phyloP scores from a whole-genome alignment of 2,113 vertebrate species.

The Peromyscus polionotus region DNA sequence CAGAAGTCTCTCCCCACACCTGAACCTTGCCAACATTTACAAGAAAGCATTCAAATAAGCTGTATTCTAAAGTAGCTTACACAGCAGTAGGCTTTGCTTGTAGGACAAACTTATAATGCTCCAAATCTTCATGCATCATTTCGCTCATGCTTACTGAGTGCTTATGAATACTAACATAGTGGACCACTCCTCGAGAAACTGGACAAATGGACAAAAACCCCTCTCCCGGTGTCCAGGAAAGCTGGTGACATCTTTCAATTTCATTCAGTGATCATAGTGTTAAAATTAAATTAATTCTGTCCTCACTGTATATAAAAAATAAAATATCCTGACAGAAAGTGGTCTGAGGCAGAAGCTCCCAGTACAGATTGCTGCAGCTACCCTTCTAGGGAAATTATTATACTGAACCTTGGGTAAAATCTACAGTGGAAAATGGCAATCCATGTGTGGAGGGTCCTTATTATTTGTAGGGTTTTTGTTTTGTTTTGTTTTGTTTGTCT shows the following conservation, averaged over 20 bases:
- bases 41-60: neutral
- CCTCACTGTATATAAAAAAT: neutral
- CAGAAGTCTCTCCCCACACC: neutral
- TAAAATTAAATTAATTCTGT: neutral
- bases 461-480: no score
- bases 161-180: neutral
- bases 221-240: neutral
- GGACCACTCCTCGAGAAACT: conserved; percentile 1
- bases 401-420: conserved; percentile 12
- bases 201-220: neutral
- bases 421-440: neutral
- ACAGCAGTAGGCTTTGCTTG: conserved; percentile 5
- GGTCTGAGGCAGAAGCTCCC: neutral
- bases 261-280: neutral
- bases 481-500: no score
- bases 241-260: neutral
- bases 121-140: neutral
- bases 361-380: neutral
- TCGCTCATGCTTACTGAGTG: neutral
- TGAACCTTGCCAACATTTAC: conserved; percentile 8
- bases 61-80: conserved; percentile 13
- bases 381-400: neutral
- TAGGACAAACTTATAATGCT: neutral
- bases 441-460: neutral
- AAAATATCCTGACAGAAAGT: neutral